Base-by-base conservation (phyloP, 2,888 invertebrate species). In the Imbricaverruca yamaguchii region DNA sequence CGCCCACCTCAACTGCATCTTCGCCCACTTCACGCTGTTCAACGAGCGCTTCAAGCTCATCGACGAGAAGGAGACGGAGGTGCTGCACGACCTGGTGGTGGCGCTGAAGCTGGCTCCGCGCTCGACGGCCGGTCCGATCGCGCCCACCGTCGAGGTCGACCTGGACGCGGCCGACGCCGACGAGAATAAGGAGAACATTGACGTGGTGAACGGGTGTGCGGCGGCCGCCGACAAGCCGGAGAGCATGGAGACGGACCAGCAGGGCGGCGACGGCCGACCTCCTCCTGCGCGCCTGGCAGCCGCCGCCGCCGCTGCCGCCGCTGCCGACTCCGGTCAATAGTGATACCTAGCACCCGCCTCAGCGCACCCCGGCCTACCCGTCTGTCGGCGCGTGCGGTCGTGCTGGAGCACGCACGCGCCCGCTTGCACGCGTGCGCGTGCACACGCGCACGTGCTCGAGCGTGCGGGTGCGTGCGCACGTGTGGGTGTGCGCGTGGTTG, bases 1-100 rank as follows among this genome's bases (percentile, higher is more conserved):
- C 90, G 93, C 95, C 87, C 97, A 98, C 90, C 92, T 98, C 89
- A 97, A 98, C 91, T 93, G 96, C 90, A 94, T 98, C 86, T 97
- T 97, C 91, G 95, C 95, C 89, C 97, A 98, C 90, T 92, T 98
- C 89, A 95, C 95, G 86, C 94, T 91, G 85, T 91, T 92, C 88
- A 91, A 90, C 88, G 91, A 93, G 88, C 93, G 95, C 88, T 97
- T 95, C 90, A 92, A 93, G 88, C 91, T 97, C 87, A 94, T 97
- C 86, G 97, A 97, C 88, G 92, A 94, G 87, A 96, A 97, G 90
- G 97, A 98, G 90, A 95, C 96, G 63, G 97, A 97, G 89, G 94
- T 96, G 86, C 90, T 97, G 86, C 92, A 94, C 85, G 97, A 97
- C 89, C 90, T 97, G 87, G 95, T 95, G 87, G 91, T 93, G 87